Conservation (phyloP, 1,140 invertebrate species). For the Thaumetopoea pityocampa region DNA sequence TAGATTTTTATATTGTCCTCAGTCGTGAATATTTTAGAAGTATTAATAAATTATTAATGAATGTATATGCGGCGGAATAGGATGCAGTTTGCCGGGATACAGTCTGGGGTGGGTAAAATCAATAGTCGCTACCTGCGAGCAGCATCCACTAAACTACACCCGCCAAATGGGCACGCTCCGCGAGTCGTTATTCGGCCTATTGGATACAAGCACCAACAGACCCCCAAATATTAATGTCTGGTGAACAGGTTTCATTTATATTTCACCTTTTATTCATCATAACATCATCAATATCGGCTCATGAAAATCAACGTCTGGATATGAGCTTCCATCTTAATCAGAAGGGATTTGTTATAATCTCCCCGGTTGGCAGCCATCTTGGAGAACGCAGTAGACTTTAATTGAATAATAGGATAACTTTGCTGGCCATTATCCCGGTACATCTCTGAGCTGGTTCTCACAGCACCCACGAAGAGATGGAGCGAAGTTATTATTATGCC, state of each 20-base stretch:
- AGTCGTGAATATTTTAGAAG: slow-evolving; percentile 3
- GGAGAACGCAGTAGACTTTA: too few species aligned
- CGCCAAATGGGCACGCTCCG: slow-evolving; percentile 59
- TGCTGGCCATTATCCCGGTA: too few species aligned
- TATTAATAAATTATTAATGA: slow-evolving; percentile 53
- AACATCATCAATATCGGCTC: too few species aligned
- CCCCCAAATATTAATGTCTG: slow-evolving; percentile 41
- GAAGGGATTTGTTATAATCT: too few species aligned
- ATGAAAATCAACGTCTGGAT: too few species aligned
- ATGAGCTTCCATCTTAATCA: too few species aligned
- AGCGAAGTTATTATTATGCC: too few species aligned
- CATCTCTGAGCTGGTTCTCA: too few species aligned
- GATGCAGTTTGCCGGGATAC: slow-evolving; percentile 52
- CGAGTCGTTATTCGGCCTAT: slow-evolving; percentile 58
- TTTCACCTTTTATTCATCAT: slow-evolving; percentile 1
- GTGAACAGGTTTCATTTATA: slow-evolving; percentile 29
- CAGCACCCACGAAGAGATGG: too few species aligned
- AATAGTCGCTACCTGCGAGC: slow-evolving; percentile 64
- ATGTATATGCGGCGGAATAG: slow-evolving; percentile 37
- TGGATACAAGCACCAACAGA: slow-evolving; percentile 34
- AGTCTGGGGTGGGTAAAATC: slow-evolving; percentile 70
- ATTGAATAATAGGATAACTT: too few species aligned
- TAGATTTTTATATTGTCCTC: background rate
- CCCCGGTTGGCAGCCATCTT: too few species aligned
- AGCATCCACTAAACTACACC: slow-evolving; percentile 48